Base-by-base conservation (phyloP, 1,140 invertebrate genomes). In the Rhopalosiphum padi region DNA sequence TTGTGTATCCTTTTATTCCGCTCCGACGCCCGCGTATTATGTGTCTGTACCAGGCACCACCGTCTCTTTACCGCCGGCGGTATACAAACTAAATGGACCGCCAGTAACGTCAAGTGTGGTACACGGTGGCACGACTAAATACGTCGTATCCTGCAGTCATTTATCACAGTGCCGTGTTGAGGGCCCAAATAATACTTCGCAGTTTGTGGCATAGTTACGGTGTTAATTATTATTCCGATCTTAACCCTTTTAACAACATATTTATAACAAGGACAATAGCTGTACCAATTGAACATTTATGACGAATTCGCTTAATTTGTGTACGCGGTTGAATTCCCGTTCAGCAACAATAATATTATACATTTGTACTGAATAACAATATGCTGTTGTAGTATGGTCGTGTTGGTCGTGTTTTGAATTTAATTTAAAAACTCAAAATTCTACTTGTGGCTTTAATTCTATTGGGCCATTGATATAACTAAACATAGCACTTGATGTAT, bases 161-260 rank as follows among this genome's bases (percentile, higher is more conserved):
- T n/a, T 77, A 77, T 77, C 60, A 77, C n/a, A 18, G 60, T n/a
- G 15, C 60, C 15, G 30, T 77, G 60, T 77, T n/a, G 60, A 77
- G 15, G n/a, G 60, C 30, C 30, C 60, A n/a, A 77, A 77, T n/a
- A 77, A 77, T 35, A 18, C 60, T n/a, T 15, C 30, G 4, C 15
- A 15, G 60, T 68, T 68, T n/a, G 60, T 30, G 60, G 60, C 60
- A 77, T 11, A n/a, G 15, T 77, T 77, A n/a, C 60, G 15, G 15
- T 77, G 60, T 77, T 77, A 77, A 77, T 77, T 77, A 77, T n/a
- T 77, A 77, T 77, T 77, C 60, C 15, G 60, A 77, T n/a, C 60
- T 77, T 77, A 77, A n/a, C 60, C 60, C 60, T 77, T 77, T 77
- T 77, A 77, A 77, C 60, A 77, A n/a, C 60, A 77, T 77, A 77